Conservation (phyloP, 2,888 invertebrate genomes). For the Mycalesis mineus region DNA sequence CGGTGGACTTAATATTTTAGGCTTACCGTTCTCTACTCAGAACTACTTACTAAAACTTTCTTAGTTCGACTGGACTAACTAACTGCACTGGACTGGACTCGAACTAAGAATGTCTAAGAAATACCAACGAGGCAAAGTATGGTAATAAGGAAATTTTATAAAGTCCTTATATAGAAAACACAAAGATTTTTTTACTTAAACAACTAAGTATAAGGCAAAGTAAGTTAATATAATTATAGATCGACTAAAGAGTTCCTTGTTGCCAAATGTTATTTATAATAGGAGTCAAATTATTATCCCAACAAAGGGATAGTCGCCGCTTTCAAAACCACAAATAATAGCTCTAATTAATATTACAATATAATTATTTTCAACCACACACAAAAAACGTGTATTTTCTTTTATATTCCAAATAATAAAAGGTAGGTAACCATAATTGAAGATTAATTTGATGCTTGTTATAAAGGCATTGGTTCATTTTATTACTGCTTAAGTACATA, state of each 20-base stretch:
- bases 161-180: too few species aligned
- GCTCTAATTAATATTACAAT: conserved; percentile 46
- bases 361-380: conserved; percentile 56
- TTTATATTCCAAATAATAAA: conserved; percentile 32
- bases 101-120: too few species aligned
- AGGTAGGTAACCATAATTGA: conserved; percentile 34
- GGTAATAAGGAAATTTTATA: too few species aligned
- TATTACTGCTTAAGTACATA: neutral
- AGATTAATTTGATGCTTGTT: conserved; percentile 41
- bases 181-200: neutral
- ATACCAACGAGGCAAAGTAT: too few species aligned
- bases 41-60: too few species aligned
- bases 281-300: conserved; percentile 43
- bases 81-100: too few species aligned
- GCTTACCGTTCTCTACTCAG: too few species aligned
- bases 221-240: neutral
- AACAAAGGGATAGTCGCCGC: conserved; percentile 41
- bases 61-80: too few species aligned
- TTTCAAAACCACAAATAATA: conserved; percentile 44
- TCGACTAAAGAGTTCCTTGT: conserved; percentile 11
- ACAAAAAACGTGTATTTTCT: conserved; percentile 39
- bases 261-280: conserved; percentile 29
- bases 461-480: conserved; percentile 28
- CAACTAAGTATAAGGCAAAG: neutral
- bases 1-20: too few species aligned